Evolutionary conservation across 2,888 invertebrate species (phyloP), one percentile per base, ranked within the genome.

Genomic region (Salticus scenicus): DNA sequence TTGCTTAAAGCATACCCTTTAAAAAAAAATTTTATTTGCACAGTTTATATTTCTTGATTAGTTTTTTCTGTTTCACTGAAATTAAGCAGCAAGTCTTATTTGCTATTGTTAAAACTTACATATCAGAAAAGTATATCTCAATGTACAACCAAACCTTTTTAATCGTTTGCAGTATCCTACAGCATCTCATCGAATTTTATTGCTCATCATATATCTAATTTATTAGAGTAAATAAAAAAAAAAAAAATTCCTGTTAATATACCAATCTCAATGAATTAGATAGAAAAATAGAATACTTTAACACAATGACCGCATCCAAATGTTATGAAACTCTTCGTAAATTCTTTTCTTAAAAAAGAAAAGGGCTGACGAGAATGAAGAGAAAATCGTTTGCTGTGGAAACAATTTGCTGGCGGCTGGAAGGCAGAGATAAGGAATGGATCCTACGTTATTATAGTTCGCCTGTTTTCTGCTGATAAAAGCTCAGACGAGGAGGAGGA

Each of bases 391-490:
- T 33, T 67, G 31, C 33, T 37, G 17, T n/a, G 20, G 67, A 67
- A 67, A 67, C 67, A 67, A 67, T 67, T 67, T 67, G 67, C 67
- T 67, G 66, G 66, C 73, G 73, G 66, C 73, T 80, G 80, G 33
- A 66, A 51, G 73, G 42, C 5, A 42, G 66, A 51, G 80, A 80
- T 80, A 80, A 80, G 73, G 28, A n/a, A 42, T 20, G 64, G 57
- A 28, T n/a, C 47, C 51, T 14, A 2, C 41, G 37, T 37, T 37
- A 37, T 37, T 7, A 37, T 10, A 37, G 78, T 31, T 42, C 64
- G 79, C 80, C 80, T 80, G 80, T 73, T 80, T 64, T 14, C n/a
- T 7, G 51, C 73, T 73, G 80, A 80, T 80, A 80, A 79, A 42
- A 42, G 57, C 37, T 31, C 41, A 20, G 47, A 12, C 64, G 47